Base-by-base conservation (phyloP, 2,888 invertebrate genomes). In the Muscina levida region DNA sequence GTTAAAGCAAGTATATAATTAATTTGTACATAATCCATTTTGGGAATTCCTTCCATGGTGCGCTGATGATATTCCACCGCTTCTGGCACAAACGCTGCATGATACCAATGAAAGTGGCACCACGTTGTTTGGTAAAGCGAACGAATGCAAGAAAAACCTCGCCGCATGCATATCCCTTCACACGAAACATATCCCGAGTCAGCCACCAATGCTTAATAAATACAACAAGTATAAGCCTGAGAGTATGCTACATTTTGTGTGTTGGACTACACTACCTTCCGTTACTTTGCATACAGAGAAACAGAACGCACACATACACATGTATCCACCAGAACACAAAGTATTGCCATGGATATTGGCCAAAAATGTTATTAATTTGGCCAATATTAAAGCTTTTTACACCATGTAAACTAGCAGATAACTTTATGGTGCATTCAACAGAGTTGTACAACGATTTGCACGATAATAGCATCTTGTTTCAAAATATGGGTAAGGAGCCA, bases 301-400 rank as follows among this genome's bases (percentile, higher is more conserved):
- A 22, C 22, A 48, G 56, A 13, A 22, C 3, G 4, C 44, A 17
- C 39, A n/a, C n/a, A 37, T 53, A 39, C 0, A 10, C 44, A 15
- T 4, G 15, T 46, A 39, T 0, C 5, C 15, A 15, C 24, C 0
- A 8, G 65, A 65, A 44, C 44, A 17, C 42, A 24, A 15, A 26
- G 24, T 13, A 42, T 42, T 15, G 2, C 42, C 67, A 51, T 62
- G 56, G 57, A 57, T 71, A 46, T 66, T 56, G 72, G 77, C 59
- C 72, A 72, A 67, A 22, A 72, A 66, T 59, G 51, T 72, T 77
- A 77, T 77, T 77, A 72, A 77, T 77, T 77, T 77, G 37, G 59
- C 31, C 48, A 67, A 77, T 72, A 62, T 67, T 51, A 24, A 77
- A 62, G 42, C 42, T 42, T 72, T 72, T 77, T 59, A 62, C 72